Evolutionary conservation across 1,140 invertebrate genomes (phyloP).

Genomic region (Drosophila nannoptera): DNA sequence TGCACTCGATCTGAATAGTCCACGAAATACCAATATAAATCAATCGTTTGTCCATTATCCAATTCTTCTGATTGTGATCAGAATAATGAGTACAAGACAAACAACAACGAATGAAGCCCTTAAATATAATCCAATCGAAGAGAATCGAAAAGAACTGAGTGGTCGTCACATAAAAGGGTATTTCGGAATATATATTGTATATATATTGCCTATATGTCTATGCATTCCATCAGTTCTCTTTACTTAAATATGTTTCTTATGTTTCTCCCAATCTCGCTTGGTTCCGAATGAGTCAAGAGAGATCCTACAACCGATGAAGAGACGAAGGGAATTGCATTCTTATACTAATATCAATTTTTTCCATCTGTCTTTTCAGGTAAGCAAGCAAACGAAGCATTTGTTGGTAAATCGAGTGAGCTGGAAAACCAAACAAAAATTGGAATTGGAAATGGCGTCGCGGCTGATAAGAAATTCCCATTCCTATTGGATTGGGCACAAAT

Average conservation of each 20-base stretch:
- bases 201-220: no score
- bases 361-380: slow-evolving; percentile 34
- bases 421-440: slow-evolving; percentile 15
- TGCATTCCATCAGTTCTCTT: no score
- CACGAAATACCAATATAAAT: slow-evolving; percentile 27
- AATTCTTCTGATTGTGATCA: slow-evolving; percentile 16
- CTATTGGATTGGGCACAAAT: neutral
- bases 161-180: neutral
- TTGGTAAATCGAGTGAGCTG: slow-evolving; percentile 10
- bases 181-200: neutral
- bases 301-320: no score
- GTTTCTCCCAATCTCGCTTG: no score
- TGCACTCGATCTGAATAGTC: slow-evolving; percentile 7
- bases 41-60: slow-evolving; percentile 21
- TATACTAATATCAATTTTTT: slow-evolving; percentile 28
- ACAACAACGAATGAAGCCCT: neutral
- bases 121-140: neutral
- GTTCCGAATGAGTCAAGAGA: no score
- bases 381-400: neutral
- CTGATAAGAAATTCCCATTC: neutral
- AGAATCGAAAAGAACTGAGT: no score
- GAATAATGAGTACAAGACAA: slow-evolving; percentile 21
- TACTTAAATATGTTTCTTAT: no score
- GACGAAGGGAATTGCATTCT: no score
- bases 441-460: slow-evolving; percentile 8